Evolutionary conservation across 2,888 invertebrate species (phyloP).

Genomic region (Glaucopsyche alexis): DNA sequence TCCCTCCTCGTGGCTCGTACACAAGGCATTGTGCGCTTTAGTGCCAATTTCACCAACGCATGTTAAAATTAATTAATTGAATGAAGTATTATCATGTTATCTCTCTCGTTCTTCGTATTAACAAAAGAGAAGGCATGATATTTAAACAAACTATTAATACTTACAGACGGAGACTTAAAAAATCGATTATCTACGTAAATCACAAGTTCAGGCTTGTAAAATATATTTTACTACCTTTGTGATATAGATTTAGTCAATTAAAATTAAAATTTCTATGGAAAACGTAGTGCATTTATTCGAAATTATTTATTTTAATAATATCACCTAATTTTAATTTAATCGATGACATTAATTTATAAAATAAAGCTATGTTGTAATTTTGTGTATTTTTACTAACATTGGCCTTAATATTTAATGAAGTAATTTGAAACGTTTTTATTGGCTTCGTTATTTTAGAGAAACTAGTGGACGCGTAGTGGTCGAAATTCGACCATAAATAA

Average conservation of each 20-base stretch:
- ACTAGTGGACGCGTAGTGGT: no score
- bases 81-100: no score
- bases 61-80: no score
- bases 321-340: constrained; percentile 26
- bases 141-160: no score
- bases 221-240: constrained; percentile 21
- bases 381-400: not conserved
- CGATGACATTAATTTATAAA: constrained; percentile 19
- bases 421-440: no score
- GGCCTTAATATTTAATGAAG: no score
- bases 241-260: constrained; percentile 23
- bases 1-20: not conserved
- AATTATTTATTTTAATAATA: constrained; percentile 17
- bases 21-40: not conserved
- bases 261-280: constrained; percentile 10
- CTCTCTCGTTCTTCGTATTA: no score
- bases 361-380: constrained; percentile 20
- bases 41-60: no score
- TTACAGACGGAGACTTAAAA: no score
- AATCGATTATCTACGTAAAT: not conserved
- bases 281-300: constrained; percentile 21
- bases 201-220: not conserved
- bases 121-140: no score
- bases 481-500: no score
- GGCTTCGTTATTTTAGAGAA: no score